Evolutionary conservation across 1,140 invertebrate genomes (phyloP).

Genomic region (Pollicipes pollicipes): DNA sequence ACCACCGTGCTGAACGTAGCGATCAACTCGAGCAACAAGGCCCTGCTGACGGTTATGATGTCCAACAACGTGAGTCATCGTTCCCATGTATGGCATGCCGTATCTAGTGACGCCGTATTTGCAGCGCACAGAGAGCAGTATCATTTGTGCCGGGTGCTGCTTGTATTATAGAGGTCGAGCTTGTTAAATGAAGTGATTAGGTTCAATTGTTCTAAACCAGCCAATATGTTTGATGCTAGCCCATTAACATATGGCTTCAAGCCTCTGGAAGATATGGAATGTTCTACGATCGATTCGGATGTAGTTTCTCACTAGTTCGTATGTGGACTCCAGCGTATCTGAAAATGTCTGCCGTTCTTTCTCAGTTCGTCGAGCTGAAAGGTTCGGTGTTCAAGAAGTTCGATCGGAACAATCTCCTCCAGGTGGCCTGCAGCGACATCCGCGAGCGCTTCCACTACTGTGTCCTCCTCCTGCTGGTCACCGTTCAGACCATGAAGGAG

Average conservation of each 20-base stretch:
- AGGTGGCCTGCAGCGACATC: slow-evolving; percentile 81
- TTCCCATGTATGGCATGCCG: no score
- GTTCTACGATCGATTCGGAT: no score
- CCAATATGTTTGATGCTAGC: no score
- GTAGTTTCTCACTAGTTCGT: slow-evolving; percentile 5
- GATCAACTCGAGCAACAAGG: slow-evolving; percentile 97
- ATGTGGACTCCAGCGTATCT: not conserved
- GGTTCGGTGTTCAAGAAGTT: slow-evolving; percentile 98
- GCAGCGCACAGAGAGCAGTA: no score
- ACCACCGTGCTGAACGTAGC: slow-evolving; percentile 79
- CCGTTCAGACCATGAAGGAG: slow-evolving; percentile 96
- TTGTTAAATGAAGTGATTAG: no score
- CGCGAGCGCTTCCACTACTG: slow-evolving; percentile 87
- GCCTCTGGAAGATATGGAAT: no score
- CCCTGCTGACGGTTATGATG: slow-evolving; percentile 95
- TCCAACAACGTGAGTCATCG: slow-evolving; percentile 86
- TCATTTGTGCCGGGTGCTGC: no score
- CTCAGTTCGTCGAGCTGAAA: slow-evolving; percentile 95
- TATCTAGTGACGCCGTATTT: no score
- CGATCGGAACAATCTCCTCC: slow-evolving; percentile 92
- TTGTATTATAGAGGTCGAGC: no score
- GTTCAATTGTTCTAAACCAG: no score
- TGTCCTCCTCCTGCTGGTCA: slow-evolving; percentile 77
- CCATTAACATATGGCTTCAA: no score
- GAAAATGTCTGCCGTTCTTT: slow-evolving; percentile 20